Base-by-base conservation (phyloP, 2,113 vertebrate species). In the Chionomys nivalis region DNA sequence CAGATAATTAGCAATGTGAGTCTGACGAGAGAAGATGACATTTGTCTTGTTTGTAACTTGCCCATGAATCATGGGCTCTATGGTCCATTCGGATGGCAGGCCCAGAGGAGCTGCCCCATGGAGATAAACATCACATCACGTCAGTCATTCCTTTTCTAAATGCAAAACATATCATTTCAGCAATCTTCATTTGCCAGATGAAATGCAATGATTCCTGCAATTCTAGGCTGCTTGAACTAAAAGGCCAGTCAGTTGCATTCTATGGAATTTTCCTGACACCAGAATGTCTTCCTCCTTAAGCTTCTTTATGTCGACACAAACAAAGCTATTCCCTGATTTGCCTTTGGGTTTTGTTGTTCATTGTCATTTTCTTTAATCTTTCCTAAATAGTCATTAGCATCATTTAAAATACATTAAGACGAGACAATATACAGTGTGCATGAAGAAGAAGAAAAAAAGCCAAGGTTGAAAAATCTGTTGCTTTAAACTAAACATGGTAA, bases 251-350 rank as follows among this genome's bases (percentile, higher is more conserved):
- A 88, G 65, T 12, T 68, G 73, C 42, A 68, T 95, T 86, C 85
- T 58, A 68, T 92, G 49, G 39, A 90, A 97, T 77, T 90, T 94
- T 96, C 81, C 76, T 93, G 76, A 82, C 12, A 82, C 39, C 85
- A 92, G 81, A 82, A 39, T 94, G 47, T 81, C 66, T 93, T 87
- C 3, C 87, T 78, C 17, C 39, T 31, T 36, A 70, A 91, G 24
- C 3, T 92, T 31, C 78, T 78, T 94, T 77, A 93, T 79, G 28
- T 66, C 85, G 52, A 88, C 14, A 28, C 31, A 93, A 85, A 58
- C 36, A 77, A 97, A 90, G 39, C 5, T 88, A 76, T 85, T 96
- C 39, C 90, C 75, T 95, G 61, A 36, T 90, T 85, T 83, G 86
- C 44, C 75, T 94, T 96, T 91, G 61, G 44, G 58, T 33, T 95